Evolutionary conservation across 1,140 invertebrate genomes (phyloP).

Genomic region (Maconellicoccus hirsutus): DNA sequence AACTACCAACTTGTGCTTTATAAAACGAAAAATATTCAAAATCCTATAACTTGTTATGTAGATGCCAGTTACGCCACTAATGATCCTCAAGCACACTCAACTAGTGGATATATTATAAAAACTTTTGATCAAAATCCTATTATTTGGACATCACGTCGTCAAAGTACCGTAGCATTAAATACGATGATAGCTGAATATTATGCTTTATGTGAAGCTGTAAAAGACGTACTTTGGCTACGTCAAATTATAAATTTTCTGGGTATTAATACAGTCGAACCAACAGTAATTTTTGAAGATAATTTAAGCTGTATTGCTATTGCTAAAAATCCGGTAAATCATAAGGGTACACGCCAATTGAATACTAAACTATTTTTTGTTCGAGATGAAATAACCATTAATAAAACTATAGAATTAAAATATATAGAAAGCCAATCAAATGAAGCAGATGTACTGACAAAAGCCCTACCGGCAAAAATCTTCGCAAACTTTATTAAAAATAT

Average conservation of each 20-base stretch:
- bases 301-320: background rate
- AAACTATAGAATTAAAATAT: too few relatives aligned
- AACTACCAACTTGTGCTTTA: conserved; percentile 28
- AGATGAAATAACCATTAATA: background rate
- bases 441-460: too few relatives aligned
- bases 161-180: conserved; percentile 33
- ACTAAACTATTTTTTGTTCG: conserved; percentile 25
- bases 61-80: conserved; percentile 28
- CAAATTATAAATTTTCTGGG: background rate
- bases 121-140: background rate
- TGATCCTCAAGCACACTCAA: conserved; percentile 7
- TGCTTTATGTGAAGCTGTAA: conserved; percentile 27
- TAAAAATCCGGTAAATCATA: conserved; percentile 2
- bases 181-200: conserved; percentile 36
- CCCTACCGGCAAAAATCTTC: too few relatives aligned
- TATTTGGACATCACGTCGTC: conserved; percentile 28
- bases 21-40: conserved; percentile 23
- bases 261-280: background rate
- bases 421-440: too few relatives aligned
- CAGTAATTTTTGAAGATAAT: conserved; percentile 23
- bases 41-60: conserved; percentile 15
- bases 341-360: conserved; percentile 23
- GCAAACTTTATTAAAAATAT: too few relatives aligned
- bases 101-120: too few relatives aligned
- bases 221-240: conserved; percentile 2